Evolutionary conservation across 2,888 invertebrate species (phyloP), one percentile per base, ranked within the genome.

Genomic region (Creontiades dilutus): DNA sequence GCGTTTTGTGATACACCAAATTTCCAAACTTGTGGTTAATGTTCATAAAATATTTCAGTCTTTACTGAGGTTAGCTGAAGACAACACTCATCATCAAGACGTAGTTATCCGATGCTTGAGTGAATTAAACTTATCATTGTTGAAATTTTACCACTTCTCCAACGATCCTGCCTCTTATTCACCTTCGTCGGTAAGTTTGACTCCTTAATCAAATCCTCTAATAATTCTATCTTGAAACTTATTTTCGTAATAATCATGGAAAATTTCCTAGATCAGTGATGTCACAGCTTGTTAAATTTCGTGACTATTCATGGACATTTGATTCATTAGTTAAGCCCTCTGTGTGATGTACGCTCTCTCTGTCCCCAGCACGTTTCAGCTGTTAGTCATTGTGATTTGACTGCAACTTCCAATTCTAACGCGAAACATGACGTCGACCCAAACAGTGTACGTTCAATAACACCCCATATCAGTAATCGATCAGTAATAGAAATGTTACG

Each of bases 121-220:
- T 28, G 88, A 88, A 55, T 55, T 88, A 16, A 88, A 47, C n/a
- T 48, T 14, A 13, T 88, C 88, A 2, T 28, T 88, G 52, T 27
- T 88, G 55, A 76, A 78, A 28, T 88, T 55, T 28, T 80, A 61
- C 55, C 78, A 88, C n/a, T 88, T 80, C 28, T 78, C 14, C 57
- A 47, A 78, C 52, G 88, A 88, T 52, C n/a, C 13, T 55, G 68
- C 19, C 23, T 47, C 86, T 16, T n/a, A 47, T 75, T 75, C 68
- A 23, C 2, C 46, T 9, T 75, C 23, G 0, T 46, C 75, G 14
- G 75, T 68, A 76, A 86, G 75, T 68, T 52, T 19, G 46, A 52
- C 9, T 11, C 16, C 28, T 47, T 3, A 52, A 12, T 52, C 5
- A 4, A 37, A 37, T 37, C 37, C 37, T 37, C 37, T 4, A 52